Base-by-base conservation (phyloP, 92 coral and sea anemone species). In the Siderastrea siderea region DNA sequence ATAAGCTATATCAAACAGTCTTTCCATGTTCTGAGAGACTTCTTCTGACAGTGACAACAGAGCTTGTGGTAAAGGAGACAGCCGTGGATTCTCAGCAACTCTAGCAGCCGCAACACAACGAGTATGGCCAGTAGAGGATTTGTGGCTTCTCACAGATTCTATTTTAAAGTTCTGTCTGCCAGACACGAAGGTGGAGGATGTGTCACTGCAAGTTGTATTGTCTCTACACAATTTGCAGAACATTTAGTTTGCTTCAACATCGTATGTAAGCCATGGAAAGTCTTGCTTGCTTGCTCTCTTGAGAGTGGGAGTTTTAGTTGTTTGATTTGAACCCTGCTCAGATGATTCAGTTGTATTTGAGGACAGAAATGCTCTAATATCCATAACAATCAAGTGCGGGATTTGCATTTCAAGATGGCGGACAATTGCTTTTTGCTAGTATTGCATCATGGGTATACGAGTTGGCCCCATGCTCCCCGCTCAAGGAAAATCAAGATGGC, bases 211-310 rank as follows among this genome's bases (percentile, higher is more conserved):
- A 61, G 82, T 74, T 74, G 75, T 68, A 68, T 81, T 84, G 82
- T 75, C 75, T 84, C 89, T 85, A 74, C 89, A 75, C 61, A 85
- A 63, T 85, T 85, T 75, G 54, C 68, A 85, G 89, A 47, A 85
- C 83, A 85, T 85, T 85, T 75, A 75, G 75, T 85, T 85, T 85
- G 66, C 82, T 85, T 84, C 82, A 63, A 74, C 75, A 15, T 60
- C 55, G 74, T 84, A 84, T 74, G 74, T 74, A 74, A 84, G 88
- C 81, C 81, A 84, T 81, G 68, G 74, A 85, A 85, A 85, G 82
- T 85, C 82, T 85, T 85, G 75, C 66, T 73, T 84, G 47, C 65
- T 70, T 70, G 13, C n/a, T n/a, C n/a, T n/a, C n/a, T n/a, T n/a
- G n/a, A n/a, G n/a, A n/a, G n/a, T n/a, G n/a, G n/a, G n/a, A 61